Base-by-base conservation (phyloP, 2,797 vertebrate genomes). In the Jordanella pulchra region DNA sequence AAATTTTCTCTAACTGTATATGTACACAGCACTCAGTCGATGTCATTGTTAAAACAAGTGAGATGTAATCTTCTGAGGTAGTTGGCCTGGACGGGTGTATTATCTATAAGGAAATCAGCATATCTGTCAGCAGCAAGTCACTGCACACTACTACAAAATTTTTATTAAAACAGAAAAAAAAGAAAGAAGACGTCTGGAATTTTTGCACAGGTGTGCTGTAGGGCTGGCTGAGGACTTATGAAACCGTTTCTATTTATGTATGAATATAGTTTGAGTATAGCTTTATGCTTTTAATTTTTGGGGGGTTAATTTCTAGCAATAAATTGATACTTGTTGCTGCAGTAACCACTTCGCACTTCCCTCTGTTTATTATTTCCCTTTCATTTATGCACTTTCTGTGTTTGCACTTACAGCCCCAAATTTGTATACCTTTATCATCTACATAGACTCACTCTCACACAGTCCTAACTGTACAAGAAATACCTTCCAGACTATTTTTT, bases 111-210 rank as follows among this genome's bases (percentile, higher is more conserved):
- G 64, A 79, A 84, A 91, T 93, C 90, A 84, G 81, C 67, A 71
- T 76, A 75, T 89, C 86, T 89, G 83, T 92, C 91, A 90, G 80
- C 87, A 81, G 85, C 84, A 86, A 84, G 82, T 84, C 77, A 85
- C 85, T 84, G 82, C 82, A 87, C 78, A 86, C 80, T 66, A 87
- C 80, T 83, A 68, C 72, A 75, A 82, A 56, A 85, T 83, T 84
- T 80, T 89, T 90, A 92, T 91, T 91, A 91, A 87, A 60, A 39
- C 10, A 35, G 35, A 60, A 21, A 50, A 50, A 50, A n/a, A 9
- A 42, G 88, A 89, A 86, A 25, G 82, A 88, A 85, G 54, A 18
- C 71, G 83, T 65, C 76, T 80, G 81, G 74, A 89, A 83, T 89
- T 81, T 63, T 55, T 69, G 77, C 74, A 72, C 90, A 90, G 87